Base-by-base conservation (phyloP, 92 coral and sea anemone species). In the Zoanthus solanderi region DNA sequence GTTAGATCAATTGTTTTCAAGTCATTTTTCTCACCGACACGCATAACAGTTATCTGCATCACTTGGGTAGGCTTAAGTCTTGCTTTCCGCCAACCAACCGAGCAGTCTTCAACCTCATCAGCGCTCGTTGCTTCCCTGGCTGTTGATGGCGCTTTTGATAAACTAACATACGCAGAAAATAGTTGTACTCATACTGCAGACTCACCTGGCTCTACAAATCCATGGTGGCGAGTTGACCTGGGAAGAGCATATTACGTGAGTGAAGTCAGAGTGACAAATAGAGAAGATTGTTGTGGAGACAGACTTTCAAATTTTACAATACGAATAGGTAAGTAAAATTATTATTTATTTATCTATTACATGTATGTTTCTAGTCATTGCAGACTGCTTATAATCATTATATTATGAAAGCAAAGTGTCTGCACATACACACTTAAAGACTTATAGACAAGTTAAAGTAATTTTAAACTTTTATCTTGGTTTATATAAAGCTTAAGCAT, bases 151-250 rank as follows among this genome's bases (percentile, higher is more conserved):
- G 71, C 17, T 17, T 65, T 8, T 16, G 7, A 9, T 8, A 37
- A 37, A 37, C 42, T 37, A 37, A 37, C 2, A 37, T 2, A 14
- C 23, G 9, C 5, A 4, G 9, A 65, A 3, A 0, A 9, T 5
- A 65, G 9, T 37, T 87, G 90, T 75, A 65, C 72, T 16, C 80
- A 87, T 11, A 63, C 63, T 6, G 11, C 11, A 17, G 3, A 0
- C 52, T 0, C 0, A 12, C 76, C 18, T 10, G 72, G 42, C 76
- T 30, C 45, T 72, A 72, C 76, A 15, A 42, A 74, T 18, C 65
- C 88, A 3, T 85, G 83, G 83, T 85, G 88, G 88, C 47, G 88
- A 74, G 88, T 85, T 5, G 79, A 85, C 74, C 74, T 85, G 60
- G 83, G 78, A 37, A 65, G 67, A 85, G 72, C 2, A 32, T 68